A percentile compares a stretch with the other conserved stretches of the same genome.
These are phyloP conservation scores for Xestia xanthographa DNA, from an alignment of 2,888 invertebrate species.

Conservation along the genomic window DNA sequence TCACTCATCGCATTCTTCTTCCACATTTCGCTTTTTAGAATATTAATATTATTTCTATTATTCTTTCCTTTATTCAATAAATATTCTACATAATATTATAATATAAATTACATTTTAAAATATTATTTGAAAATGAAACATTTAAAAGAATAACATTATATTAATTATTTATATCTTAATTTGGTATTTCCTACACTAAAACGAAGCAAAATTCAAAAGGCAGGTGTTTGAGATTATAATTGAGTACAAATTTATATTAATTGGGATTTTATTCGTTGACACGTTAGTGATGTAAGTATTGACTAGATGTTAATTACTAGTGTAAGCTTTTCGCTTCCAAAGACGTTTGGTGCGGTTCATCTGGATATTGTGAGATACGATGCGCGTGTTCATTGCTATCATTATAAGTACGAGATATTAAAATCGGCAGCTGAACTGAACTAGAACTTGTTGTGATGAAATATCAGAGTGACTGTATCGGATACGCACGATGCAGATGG, in stretches of 20 bases:
- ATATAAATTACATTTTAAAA: neutral
- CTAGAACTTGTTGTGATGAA: neutral
- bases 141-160: too few species aligned
- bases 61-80: slow-evolving; percentile 12
- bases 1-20: slow-evolving; percentile 12
- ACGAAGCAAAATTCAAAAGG: slow-evolving; percentile 56
- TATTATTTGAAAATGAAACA: neutral
- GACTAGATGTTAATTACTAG: slow-evolving; percentile 44
- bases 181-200: slow-evolving; percentile 18
- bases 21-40: slow-evolving; percentile 33
- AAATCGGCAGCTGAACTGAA: slow-evolving; percentile 18
- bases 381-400: neutral
- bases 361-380: neutral
- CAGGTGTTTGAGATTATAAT: slow-evolving; percentile 65
- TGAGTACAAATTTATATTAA: slow-evolving; percentile 74
- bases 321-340: slow-evolving; percentile 40
- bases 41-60: slow-evolving; percentile 10
- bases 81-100: neutral
- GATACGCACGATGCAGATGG: neutral
- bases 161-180: neutral
- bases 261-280: slow-evolving; percentile 60
- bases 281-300: slow-evolving; percentile 55
- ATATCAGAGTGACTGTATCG: slow-evolving; percentile 34
- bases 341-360: slow-evolving; percentile 31
- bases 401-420: neutral